Evolutionary conservation across 2,797 vertebrate species (phyloP), one percentile per base, ranked within the genome.

Genomic region (Coendou prehensilis): DNA sequence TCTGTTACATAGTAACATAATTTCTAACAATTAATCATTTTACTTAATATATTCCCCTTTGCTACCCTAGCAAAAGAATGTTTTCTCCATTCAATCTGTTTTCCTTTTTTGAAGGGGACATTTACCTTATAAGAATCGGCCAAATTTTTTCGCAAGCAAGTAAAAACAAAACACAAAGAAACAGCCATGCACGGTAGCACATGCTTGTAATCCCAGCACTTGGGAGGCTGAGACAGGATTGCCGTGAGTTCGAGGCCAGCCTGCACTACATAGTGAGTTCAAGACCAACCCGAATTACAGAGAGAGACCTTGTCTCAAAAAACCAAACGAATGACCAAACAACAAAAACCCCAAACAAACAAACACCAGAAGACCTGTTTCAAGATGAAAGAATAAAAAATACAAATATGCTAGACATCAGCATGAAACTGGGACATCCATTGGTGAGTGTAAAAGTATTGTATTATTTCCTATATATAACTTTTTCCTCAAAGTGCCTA

Each of bases 11-110:
- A 28, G 28, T 76, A 33, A 87, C 33, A 59, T 8, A 76, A 83
- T 87, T 87, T 91, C 13, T 80, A 75, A 91, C 13, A 45, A 45
- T 89, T 56, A 67, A 59, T 89, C 9, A 50, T 57, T 59, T 82
- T 69, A 82, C n/a, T 89, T 90, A 90, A 78, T 82, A 47, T 88
- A 57, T 59, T 91, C 28, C 6, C 79, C 28, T 33, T 26, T 80
- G 41, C 33, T n/a, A 54, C 67, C 28, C 56, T 91, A 52, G 73
- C 18, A 56, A 78, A 71, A 89, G 45, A 18, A n/a, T 87, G 63
- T 71, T 78, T 94, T 90, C 33, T 17, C 22, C 20, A 37, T 18
- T 81, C 22, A 80, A 18, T 84, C 22, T 91, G 47, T 78, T 26
- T 63, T 95, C 64, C 17, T 20, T 88, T 95, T 82, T n/a, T 50